These are phyloP conservation scores for Cheracebus regulus DNA, from an alignment of 2,797 vertebrate genomes.

Conservation along the genomic window DNA sequence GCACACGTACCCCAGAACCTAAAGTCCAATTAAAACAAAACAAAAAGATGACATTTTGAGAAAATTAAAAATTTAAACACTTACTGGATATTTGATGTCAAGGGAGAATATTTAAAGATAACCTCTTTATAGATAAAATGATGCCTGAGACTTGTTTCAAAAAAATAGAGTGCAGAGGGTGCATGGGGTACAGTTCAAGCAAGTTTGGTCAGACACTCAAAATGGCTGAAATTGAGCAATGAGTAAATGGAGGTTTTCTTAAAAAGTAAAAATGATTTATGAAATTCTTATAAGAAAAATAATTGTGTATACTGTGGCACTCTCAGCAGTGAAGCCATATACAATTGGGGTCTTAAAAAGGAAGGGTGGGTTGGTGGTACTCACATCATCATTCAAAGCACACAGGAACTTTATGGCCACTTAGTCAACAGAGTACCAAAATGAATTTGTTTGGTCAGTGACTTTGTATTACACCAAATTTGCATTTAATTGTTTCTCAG, in stretches of 20 bases:
- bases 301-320: not conserved
- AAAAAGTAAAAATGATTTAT: not conserved
- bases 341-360: not conserved
- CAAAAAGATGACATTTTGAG: not conserved
- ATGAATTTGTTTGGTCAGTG: not conserved
- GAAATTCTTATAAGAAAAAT: not conserved
- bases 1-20: too few relatives aligned
- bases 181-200: not conserved
- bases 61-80: not conserved
- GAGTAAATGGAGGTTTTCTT: not conserved
- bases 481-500: not conserved
- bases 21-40: too few relatives aligned
- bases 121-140: not conserved
- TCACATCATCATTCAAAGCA: not conserved
- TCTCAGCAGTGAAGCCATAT: not conserved
- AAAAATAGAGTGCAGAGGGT: not conserved
- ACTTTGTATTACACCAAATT: not conserved
- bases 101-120: not conserved
- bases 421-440: not conserved
- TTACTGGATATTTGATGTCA: not conserved
- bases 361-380: not conserved
- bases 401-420: not conserved
- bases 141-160: not conserved
- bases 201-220: slow-evolving; percentile 21
- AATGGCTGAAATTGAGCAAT: not conserved